A percentile compares a stretch with the other conserved stretches of the same genome.
Evolutionary conservation across 2,888 invertebrate species (phyloP).

Genomic region (Mamestra brassicae): DNA sequence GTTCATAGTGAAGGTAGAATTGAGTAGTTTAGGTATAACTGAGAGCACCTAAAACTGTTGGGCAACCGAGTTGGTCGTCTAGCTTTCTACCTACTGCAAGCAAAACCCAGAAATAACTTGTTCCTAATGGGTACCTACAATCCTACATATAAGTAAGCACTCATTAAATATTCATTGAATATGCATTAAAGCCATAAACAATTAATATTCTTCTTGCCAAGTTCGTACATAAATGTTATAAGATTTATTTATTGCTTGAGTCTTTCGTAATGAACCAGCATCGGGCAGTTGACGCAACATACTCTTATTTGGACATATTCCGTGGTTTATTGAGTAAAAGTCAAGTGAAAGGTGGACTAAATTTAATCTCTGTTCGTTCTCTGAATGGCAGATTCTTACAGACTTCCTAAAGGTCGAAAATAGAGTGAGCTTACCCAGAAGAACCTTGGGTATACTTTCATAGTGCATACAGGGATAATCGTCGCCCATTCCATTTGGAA

Average conservation of each 20-base stretch:
- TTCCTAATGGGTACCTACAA: background rate
- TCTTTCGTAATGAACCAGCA: slow-evolving; percentile 29
- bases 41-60: background rate
- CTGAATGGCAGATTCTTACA: background rate
- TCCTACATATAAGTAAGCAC: background rate
- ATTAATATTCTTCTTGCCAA: background rate
- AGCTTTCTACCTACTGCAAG: background rate
- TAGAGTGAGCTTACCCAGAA: no score
- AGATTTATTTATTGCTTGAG: slow-evolving; percentile 20
- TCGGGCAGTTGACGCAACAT: slow-evolving; percentile 10
- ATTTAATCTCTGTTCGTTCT: background rate
- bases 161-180: slow-evolving; percentile 2
- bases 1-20: no score
- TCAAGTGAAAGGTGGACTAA: slow-evolving; percentile 20
- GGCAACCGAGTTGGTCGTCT: background rate
- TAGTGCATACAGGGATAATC: no score
- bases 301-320: slow-evolving; percentile 24
- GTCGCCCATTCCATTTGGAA: no score
- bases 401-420: no score
- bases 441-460: no score
- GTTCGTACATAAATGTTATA: background rate
- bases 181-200: background rate
- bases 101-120: background rate
- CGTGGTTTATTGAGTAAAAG: slow-evolving; percentile 39
- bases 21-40: no score